Evolutionary conservation across 1,140 invertebrate species (phyloP), one percentile per base, ranked within the genome.

Genomic region (Galleria mellonella): DNA sequence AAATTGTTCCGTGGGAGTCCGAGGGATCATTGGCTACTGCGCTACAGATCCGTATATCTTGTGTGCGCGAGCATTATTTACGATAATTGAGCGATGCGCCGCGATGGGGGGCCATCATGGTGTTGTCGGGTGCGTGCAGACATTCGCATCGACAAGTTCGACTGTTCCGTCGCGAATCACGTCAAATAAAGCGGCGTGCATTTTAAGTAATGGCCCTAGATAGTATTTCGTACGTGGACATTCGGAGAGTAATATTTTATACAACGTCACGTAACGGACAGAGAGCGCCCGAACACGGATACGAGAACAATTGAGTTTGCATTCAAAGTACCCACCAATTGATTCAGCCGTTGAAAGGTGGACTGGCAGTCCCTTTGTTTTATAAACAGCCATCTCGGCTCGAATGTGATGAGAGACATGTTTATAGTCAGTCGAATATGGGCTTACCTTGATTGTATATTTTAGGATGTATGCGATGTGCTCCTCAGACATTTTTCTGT

Each of bases 391-490:
- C 70, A 71, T 69, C 60, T 71, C 69, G 65, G 69, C 55, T 78
- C 57, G 67, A 56, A 82, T 83, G 82, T 83, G 82, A 83, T 68
- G 77, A 82, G 72, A 46, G 82, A 83, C 78, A 85, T 85, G 78
- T 85, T 85, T 85, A 85, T 85, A 81, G 78, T 79, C 71, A 69
- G 66, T 79, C 74, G 61, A 68, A 82, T 81, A 79, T 77, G 76
- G 81, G 55, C 77, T 87, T 88, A 93, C 93, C 88, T 94, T 93
- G 50, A 95, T 92, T 55, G 91, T 91, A 89, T 97, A 94, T 67
- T 91, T 93, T 37, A 97, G 87, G 57, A 97, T 93, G 75, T 93
- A 95, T 38, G 92, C 94, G 49, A 97, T 96, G 63, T 97, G 92
- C 67, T 94, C 91, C 75, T 97, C 95, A 28, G 89, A 89, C 89